A percentile compares a stretch with the other conserved stretches of the same genome.
Evolutionary conservation across 2,888 invertebrate species (phyloP).

Genomic region (Coleophora deauratella): DNA sequence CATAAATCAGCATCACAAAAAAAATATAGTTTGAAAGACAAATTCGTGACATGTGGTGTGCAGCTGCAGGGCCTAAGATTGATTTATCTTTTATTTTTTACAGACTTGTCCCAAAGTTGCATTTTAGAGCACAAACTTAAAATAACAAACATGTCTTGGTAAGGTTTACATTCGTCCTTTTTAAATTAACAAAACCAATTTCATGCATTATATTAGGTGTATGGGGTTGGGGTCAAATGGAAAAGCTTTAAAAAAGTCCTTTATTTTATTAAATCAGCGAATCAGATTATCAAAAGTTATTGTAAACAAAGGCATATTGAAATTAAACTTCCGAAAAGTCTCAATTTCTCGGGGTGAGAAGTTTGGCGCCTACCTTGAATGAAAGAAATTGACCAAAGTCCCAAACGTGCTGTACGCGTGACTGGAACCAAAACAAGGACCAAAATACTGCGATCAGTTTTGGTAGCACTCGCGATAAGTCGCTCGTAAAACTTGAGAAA

Average conservation of each 20-base stretch:
- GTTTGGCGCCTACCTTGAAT: not conserved
- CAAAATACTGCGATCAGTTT: slow-evolving; percentile 42
- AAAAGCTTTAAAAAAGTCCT: too few relatives aligned
- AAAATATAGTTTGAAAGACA: slow-evolving; percentile 46
- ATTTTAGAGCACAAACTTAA: too few relatives aligned
- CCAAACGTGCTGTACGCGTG: slow-evolving; percentile 33
- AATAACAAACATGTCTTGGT: too few relatives aligned
- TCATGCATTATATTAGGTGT: too few relatives aligned
- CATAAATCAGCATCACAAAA: slow-evolving; percentile 49
- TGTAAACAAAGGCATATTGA: too few relatives aligned
- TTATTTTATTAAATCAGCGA: too few relatives aligned
- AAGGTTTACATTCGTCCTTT: too few relatives aligned
- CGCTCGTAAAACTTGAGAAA: slow-evolving; percentile 35
- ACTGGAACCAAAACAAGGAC: slow-evolving; percentile 54
- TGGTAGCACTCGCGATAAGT: slow-evolving; percentile 41
- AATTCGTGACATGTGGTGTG: slow-evolving; percentile 57
- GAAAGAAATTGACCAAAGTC: too few relatives aligned
- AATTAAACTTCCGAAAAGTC: too few relatives aligned
- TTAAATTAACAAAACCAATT: too few relatives aligned
- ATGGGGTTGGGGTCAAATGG: too few relatives aligned
- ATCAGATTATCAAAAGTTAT: too few relatives aligned
- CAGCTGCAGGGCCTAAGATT: slow-evolving; percentile 44
- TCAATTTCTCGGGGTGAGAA: not conserved
- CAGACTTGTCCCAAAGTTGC: not conserved
- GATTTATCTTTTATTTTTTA: slow-evolving; percentile 25